Base-by-base conservation (phyloP, 2,797 vertebrate species). In the Poeciliopsis presidionis region DNA sequence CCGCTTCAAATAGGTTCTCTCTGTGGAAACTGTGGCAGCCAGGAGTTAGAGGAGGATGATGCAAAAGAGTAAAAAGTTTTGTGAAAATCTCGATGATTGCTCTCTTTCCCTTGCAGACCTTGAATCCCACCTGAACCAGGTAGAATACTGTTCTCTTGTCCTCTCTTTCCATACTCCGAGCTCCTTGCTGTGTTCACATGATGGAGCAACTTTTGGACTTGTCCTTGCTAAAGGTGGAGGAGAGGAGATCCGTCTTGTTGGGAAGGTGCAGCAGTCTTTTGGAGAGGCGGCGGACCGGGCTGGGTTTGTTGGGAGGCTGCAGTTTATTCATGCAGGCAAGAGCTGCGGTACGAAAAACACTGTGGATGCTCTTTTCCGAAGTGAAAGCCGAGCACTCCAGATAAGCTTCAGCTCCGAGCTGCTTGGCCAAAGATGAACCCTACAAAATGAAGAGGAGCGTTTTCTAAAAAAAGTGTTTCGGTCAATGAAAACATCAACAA, bases 381-480 rank as follows among this genome's bases (percentile, higher is more conserved):
- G 98, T 98, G 93, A 98, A 98, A 8, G 97, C 98, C 0, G 98
- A 99, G 80, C 98, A 98, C 90, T 99, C 98, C 92, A 98, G 93
- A 93, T 98, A 99, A 0, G 95, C 91, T 89, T 98, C 97, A 0
- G 97, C 97, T 61, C 97, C 97, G 45, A 98, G 80, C 90, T 98
- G 97, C 91, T 96, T 96, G 81, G 97, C 97, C 65, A 97, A 90
- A 5, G 96, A 96, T 0, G 94, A 96, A 45, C 98, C 98, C 98
- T 98, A 65, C 0, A 18, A 46, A 4, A 71, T 5, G 45, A 76
- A 28, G 51, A 47, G 45, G 8, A 75, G 28, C 6, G 1, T n/a
- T 28, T 57, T 33, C 14, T 28, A 46, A n/a, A n/a, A 30, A 13
- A 69, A 69, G 4, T 65, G 5, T 18, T 33, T 25, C 1, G 8